phyloP scores from a whole-genome alignment of 2,797 vertebrate species.

The Scolopax bukidnonensis region DNA sequence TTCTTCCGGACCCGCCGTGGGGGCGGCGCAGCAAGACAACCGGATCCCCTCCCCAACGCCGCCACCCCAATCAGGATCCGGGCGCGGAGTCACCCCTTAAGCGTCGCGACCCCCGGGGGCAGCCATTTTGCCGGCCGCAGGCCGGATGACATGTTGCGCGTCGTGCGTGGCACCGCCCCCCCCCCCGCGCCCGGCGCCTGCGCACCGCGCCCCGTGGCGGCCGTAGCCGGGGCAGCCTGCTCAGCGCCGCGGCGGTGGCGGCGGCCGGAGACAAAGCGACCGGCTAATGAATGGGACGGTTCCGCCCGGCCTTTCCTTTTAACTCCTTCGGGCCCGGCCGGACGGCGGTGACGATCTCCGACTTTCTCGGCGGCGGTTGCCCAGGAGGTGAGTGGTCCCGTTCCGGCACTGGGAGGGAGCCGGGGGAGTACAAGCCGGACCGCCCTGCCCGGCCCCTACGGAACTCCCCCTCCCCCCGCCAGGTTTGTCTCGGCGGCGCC shows the following conservation, averaged over 20 bases:
- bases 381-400: neutral
- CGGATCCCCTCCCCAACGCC: fast-evolving
- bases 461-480: neutral
- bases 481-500: neutral
- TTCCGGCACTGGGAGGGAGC: conserved; percentile 17
- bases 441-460: neutral
- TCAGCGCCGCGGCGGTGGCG: conserved; percentile 22
- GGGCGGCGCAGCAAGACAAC: neutral
- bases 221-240: conserved; percentile 41
- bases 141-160: conserved; percentile 19
- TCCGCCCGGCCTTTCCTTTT: conserved; percentile 25
- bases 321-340: conserved; percentile 25
- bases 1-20: neutral
- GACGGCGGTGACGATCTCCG: neutral
- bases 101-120: fast-evolving
- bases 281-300: conserved; percentile 67
- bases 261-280: conserved; percentile 62
- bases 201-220: conserved; percentile 21
- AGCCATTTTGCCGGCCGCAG: conserved; percentile 33
- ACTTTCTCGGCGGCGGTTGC: neutral
- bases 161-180: conserved; percentile 1
- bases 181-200: conserved; percentile 14
- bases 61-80: neutral
- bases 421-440: neutral
- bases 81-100: fast-evolving